A percentile compares a stretch with the other conserved stretches of the same genome.
Conservation (phyloP, 2,797 vertebrate genomes). For the Garrulus glandarius region DNA sequence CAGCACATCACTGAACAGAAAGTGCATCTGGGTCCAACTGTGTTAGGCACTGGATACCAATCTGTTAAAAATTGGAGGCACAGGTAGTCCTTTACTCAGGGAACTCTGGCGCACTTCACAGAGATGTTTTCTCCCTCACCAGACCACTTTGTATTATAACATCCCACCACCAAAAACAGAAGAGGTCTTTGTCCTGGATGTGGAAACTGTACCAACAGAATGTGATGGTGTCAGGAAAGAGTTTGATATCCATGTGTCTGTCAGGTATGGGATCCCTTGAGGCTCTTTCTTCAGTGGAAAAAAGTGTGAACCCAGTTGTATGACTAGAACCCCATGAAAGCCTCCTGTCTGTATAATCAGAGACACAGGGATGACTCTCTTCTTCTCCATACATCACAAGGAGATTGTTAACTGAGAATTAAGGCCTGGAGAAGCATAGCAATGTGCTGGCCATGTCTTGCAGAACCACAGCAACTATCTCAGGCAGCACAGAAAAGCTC, state of each 20-base stretch:
- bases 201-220: background rate
- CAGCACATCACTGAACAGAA: background rate
- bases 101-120: background rate
- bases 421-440: background rate
- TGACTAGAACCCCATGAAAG: background rate
- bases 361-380: background rate
- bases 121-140: background rate
- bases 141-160: slow-evolving; percentile 69
- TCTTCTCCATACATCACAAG: background rate
- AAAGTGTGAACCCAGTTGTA: background rate
- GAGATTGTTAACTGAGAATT: background rate
- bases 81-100: background rate
- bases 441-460: background rate
- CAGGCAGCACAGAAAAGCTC: background rate
- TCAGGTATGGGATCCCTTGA: slow-evolving; percentile 33
- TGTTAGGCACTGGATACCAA: background rate
- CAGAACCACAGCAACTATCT: background rate
- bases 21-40: background rate
- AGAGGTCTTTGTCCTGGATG: slow-evolving; percentile 55
- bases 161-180: slow-evolving; percentile 14
- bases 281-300: background rate
- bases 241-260: slow-evolving; percentile 8
- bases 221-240: slow-evolving; percentile 6
- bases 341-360: background rate
- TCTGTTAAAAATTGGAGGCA: background rate